Conservation (phyloP, 2,113 vertebrate genomes). For the Thamnaconus septentrionalis region DNA sequence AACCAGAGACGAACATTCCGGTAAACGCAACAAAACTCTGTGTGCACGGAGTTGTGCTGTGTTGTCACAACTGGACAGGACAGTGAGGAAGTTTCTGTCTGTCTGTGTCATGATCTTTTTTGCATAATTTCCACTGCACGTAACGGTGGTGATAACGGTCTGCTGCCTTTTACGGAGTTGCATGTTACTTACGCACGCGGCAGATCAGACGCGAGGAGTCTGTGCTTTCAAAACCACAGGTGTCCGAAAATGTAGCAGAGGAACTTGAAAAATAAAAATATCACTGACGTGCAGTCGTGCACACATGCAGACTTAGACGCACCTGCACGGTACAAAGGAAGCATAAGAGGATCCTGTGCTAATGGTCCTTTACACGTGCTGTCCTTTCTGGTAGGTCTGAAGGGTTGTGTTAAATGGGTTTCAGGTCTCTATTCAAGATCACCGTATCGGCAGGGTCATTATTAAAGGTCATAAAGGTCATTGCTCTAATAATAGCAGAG, state of each 20-base stretch:
- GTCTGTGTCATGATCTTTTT: constrained; percentile 26
- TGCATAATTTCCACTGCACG: constrained; percentile 66
- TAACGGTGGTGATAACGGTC: constrained; percentile 28
- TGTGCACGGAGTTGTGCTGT: neutral
- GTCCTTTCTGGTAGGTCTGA: constrained; percentile 48
- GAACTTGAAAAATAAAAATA: constrained; percentile 7
- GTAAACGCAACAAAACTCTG: neutral
- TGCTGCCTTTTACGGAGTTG: constrained; percentile 58
- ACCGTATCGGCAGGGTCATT: too few relatives aligned
- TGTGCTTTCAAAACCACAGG: too few relatives aligned
- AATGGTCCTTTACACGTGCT: constrained; percentile 60
- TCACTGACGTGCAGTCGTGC: neutral
- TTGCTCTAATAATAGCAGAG: too few relatives aligned
- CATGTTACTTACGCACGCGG: neutral
- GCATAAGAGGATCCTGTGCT: constrained; percentile 50
- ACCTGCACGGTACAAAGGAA: constrained; percentile 43
- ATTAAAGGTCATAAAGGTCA: too few relatives aligned
- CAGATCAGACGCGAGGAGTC: too few relatives aligned
- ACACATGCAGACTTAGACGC: constrained; percentile 2
- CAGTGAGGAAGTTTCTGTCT: constrained; percentile 50
- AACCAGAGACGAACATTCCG: too few relatives aligned
- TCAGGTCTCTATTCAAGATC: too few relatives aligned
- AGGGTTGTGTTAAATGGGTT: neutral
- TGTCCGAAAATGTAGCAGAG: neutral
- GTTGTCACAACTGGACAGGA: constrained; percentile 13